Base-by-base conservation (phyloP, 2,113 vertebrate species). In the Melanotaenia duboulayi region DNA sequence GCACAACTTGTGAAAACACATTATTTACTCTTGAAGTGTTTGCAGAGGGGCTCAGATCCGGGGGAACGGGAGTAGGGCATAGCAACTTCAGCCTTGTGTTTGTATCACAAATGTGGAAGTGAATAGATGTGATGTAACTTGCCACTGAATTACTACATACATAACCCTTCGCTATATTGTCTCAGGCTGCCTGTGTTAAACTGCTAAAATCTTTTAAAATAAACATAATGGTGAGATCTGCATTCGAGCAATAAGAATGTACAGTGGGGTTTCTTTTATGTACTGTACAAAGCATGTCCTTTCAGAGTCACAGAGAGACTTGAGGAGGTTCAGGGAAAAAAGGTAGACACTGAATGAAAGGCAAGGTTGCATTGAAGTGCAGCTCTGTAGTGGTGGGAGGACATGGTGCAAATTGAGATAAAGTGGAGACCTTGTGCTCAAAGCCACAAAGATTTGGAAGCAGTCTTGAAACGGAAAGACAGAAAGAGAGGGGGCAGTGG, bases 1-100 rank as follows among this genome's bases (percentile, higher is more conserved):
- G 90, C 83, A 76, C 78, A 70, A 82, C 81, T 85, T 85, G 61
- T 87, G 81, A 90, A 84, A 88, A 81, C 82, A 78, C 83, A 70
- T 88, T 89, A 88, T 90, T 92, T 92, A 89, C 78, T 87, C 75
- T 87, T 85, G 66, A 90, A 88, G 78, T 84, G 81, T 89, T 88
- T 82, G 74, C 64, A 80, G 40, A 70, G 44, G 49, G 61, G 20
- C 74, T 74, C 35, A 60, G 71, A 62, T 81, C 73, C 61, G 58
- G 58, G 71, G 68, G 63, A 66, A 70, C 46, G 40, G 25, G 39
- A 66, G 44, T 32, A 69, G 71, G 58, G 42, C 65, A 74, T 57
- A 55, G 65, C 57, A 76, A 51, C 51, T 20, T 2, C 7, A 74
- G 56, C 67, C 55, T 24, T 52, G 60, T 14, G 32, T 76, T 51